These are phyloP conservation scores for Poecilia latipinna DNA, from an alignment of 2,113 vertebrate genomes.

Conservation along the genomic window DNA sequence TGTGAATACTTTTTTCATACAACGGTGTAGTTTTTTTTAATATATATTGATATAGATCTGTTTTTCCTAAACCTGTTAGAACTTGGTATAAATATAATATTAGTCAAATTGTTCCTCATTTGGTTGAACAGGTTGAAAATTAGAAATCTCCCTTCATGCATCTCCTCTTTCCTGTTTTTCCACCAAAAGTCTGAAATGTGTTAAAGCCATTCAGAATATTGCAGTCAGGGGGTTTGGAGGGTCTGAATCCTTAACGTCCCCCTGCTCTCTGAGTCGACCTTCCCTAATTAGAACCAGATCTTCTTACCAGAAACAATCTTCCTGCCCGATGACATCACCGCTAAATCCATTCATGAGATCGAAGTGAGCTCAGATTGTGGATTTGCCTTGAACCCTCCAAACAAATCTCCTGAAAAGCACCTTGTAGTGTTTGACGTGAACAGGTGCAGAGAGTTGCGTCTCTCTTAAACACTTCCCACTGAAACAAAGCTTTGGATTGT, in stretches of 20 bases:
- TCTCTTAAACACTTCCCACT: slow-evolving; percentile 1
- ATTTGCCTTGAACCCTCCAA: slow-evolving; percentile 55
- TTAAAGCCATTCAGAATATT: not conserved
- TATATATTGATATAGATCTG: not conserved
- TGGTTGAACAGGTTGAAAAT: not conserved
- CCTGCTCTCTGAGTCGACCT: slow-evolving; percentile 26
- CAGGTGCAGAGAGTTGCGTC: slow-evolving; percentile 49
- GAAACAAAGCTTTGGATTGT: not conserved
- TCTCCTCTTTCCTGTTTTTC: not conserved
- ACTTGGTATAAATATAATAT: not conserved
- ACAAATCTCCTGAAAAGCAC: slow-evolving; percentile 66
- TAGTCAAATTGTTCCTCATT: too few relatives aligned
- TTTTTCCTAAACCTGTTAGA: not conserved
- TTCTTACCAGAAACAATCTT: slow-evolving; percentile 75
- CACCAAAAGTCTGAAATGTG: not conserved
- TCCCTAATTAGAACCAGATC: slow-evolving; percentile 73
- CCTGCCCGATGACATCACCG: slow-evolving; percentile 72
- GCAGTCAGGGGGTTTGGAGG: slow-evolving; percentile 5
- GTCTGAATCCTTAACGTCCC: slow-evolving; percentile 23
- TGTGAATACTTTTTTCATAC: too few relatives aligned
- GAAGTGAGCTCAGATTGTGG: slow-evolving; percentile 66
- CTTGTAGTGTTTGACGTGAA: slow-evolving; percentile 38
- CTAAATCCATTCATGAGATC: slow-evolving; percentile 62
- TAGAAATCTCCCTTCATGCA: not conserved
- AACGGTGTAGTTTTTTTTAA: too few relatives aligned